A percentile compares a stretch with the other conserved stretches of the same genome.
phyloP scores from a whole-genome alignment of 2,797 vertebrate species.

The Prunella strophiata region DNA sequence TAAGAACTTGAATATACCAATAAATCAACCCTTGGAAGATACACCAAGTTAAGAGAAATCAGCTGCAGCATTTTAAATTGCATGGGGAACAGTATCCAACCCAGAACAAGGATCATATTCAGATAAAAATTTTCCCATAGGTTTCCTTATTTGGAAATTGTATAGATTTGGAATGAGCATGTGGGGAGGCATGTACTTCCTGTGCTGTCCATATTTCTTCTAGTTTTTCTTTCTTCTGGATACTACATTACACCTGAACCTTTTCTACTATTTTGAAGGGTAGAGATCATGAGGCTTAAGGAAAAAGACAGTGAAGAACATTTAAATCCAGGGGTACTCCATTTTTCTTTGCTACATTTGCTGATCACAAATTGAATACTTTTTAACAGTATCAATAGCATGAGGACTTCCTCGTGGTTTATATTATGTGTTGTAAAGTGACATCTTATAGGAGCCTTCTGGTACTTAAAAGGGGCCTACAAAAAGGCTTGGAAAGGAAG shows the following conservation, averaged over 20 bases:
- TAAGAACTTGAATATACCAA: slow-evolving; percentile 8
- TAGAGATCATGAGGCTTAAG: background rate
- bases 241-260: background rate
- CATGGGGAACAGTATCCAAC: background rate
- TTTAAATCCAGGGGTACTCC: background rate
- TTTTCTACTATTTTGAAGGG: background rate
- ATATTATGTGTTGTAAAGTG: background rate
- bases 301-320: background rate
- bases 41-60: background rate
- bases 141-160: background rate
- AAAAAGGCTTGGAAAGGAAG: background rate
- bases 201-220: background rate
- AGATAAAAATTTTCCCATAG: background rate
- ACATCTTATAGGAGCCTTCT: background rate
- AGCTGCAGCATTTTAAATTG: background rate
- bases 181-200: background rate
- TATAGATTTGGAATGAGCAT: background rate
- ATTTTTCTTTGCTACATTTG: background rate
- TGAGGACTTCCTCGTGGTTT: background rate
- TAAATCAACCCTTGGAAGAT: slow-evolving; percentile 10
- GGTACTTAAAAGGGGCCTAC: background rate
- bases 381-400: background rate
- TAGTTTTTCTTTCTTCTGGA: background rate
- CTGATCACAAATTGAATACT: background rate
- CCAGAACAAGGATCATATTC: background rate